phyloP scores from a whole-genome alignment of 2,797 vertebrate genomes.

The Menidia menidia region DNA sequence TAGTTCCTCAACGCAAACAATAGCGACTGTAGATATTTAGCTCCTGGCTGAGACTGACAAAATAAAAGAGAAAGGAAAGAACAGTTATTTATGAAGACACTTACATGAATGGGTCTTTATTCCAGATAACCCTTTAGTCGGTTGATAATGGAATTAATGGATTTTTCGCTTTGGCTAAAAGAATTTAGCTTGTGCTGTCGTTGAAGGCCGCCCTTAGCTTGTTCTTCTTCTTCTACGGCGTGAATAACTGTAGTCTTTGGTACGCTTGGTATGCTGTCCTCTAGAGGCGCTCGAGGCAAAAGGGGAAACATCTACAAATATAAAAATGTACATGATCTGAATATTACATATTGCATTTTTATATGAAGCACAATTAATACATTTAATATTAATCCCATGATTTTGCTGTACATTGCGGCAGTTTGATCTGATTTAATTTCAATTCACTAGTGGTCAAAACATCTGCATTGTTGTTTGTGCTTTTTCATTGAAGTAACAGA shows the following conservation, averaged over 20 bases:
- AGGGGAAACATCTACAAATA: neutral
- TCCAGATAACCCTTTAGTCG: slow-evolving; percentile 37
- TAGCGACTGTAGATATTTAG: slow-evolving; percentile 45
- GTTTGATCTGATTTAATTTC: too few species aligned
- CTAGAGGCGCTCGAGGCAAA: neutral
- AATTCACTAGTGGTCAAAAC: too few species aligned
- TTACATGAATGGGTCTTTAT: slow-evolving; percentile 71
- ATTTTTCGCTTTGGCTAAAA: slow-evolving; percentile 58
- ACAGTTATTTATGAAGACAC: slow-evolving; percentile 27
- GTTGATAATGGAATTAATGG: slow-evolving; percentile 23
- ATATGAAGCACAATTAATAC: too few species aligned
- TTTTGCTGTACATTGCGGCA: too few species aligned
- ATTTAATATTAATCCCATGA: too few species aligned
- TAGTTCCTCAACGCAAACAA: slow-evolving; percentile 76
- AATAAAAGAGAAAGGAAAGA: neutral
- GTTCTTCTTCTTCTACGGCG: slow-evolving; percentile 45
- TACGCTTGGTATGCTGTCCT: slow-evolving; percentile 19
- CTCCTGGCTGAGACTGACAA: neutral
- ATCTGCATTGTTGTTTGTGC: too few species aligned
- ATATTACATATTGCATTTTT: too few species aligned
- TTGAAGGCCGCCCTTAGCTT: slow-evolving; percentile 72
- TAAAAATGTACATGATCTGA: neutral
- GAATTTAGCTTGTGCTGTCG: slow-evolving; percentile 57
- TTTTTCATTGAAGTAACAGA: too few species aligned
- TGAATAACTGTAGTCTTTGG: neutral